A percentile compares a stretch with the other conserved stretches of the same genome.
phyloP scores from a whole-genome alignment of 2,888 invertebrate genomes.

The Pristionchus arcanus region DNA sequence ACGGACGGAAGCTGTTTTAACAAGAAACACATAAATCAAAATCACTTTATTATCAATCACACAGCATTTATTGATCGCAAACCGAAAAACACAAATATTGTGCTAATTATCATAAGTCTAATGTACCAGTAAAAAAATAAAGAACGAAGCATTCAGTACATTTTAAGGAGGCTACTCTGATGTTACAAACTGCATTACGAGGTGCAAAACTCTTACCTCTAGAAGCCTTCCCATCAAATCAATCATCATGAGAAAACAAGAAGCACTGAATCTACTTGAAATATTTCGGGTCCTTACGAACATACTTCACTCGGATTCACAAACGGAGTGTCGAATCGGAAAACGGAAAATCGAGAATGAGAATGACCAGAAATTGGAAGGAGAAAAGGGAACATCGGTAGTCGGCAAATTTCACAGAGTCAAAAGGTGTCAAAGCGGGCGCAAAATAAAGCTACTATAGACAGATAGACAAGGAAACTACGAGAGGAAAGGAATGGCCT shows the following conservation, averaged over 20 bases:
- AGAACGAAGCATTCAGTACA: background rate
- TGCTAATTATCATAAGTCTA: constrained; percentile 38
- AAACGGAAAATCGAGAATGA: background rate
- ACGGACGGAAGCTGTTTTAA: background rate
- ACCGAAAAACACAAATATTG: constrained; percentile 1
- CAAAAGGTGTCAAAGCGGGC: background rate
- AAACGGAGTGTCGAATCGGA: background rate
- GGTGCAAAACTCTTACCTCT: background rate
- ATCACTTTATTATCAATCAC: constrained; percentile 3
- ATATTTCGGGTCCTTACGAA: background rate
- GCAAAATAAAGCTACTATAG: background rate
- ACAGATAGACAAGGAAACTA: background rate
- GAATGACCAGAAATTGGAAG: background rate
- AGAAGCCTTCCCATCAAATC: background rate
- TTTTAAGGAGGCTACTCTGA: background rate
- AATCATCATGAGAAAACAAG: background rate
- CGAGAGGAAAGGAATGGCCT: background rate
- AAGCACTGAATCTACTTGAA: background rate
- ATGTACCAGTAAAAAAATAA: constrained; percentile 25
- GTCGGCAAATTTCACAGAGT: constrained; percentile 15
- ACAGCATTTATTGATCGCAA: background rate
- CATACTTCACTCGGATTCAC: constrained; percentile 19
- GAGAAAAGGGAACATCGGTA: background rate
- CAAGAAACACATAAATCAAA: background rate
- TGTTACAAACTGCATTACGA: background rate